These are phyloP conservation scores for Arrhopalites spinosus DNA, from an alignment of 2,888 invertebrate genomes.

Conservation along the genomic window DNA sequence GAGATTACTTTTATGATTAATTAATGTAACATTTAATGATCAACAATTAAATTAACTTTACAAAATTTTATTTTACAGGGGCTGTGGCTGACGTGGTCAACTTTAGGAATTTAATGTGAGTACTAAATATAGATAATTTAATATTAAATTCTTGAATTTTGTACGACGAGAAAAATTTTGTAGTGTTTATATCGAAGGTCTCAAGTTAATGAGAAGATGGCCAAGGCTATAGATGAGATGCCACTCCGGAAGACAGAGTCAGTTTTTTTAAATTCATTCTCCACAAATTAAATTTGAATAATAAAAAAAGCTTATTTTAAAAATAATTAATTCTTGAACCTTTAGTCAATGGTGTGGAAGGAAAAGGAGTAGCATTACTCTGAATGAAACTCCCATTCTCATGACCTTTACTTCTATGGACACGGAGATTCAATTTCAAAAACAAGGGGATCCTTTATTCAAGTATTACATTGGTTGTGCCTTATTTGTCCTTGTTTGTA, in stretches of 20 bases:
- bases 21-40: no score
- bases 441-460: constrained; percentile 79
- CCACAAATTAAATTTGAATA: neutral
- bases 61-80: no score
- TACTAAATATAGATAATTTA: neutral
- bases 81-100: constrained; percentile 29
- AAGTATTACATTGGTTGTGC: constrained; percentile 76
- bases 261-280: no score
- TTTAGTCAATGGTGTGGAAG: constrained; percentile 71
- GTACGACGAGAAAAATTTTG: constrained; percentile 8
- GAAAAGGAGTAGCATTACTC: constrained; percentile 59
- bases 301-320: neutral
- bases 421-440: constrained; percentile 74
- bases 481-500: constrained; percentile 66
- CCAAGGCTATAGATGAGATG: constrained; percentile 79
- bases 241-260: constrained; percentile 79
- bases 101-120: constrained; percentile 35
- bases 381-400: constrained; percentile 65
- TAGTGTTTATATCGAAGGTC: constrained; percentile 21
- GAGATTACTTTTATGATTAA: no score
- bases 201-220: constrained; percentile 76
- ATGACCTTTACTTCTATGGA: constrained; percentile 69
- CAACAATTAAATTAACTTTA: no score
- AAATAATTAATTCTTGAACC: no score
- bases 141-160: neutral